Percentiles rank a stretch among this genome's conserved stretches.
These are phyloP conservation scores for Cryptophagus acutangulus DNA, from an alignment of 2,888 invertebrate species.

Conservation along the genomic window DNA sequence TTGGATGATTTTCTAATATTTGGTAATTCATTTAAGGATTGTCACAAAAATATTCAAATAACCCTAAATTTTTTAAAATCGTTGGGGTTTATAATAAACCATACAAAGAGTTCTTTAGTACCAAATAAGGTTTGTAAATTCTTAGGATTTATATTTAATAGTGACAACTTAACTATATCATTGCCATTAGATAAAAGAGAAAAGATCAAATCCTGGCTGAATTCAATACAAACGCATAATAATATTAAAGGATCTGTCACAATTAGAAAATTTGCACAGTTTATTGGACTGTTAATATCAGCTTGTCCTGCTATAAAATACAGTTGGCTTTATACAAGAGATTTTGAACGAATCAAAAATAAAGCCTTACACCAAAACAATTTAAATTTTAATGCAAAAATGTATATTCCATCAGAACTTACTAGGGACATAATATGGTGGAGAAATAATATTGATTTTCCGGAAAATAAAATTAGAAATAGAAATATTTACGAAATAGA, in stretches of 20 bases:
- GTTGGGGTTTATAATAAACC: conserved; percentile 23
- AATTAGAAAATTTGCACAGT: conserved; percentile 9
- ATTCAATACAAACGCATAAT: too few relatives aligned
- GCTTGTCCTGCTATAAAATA: conserved; percentile 33
- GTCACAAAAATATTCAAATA: neutral
- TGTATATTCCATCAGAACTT: conserved; percentile 7
- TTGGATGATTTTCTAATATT: conserved; percentile 14
- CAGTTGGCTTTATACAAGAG: conserved; percentile 33
- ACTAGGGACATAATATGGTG: conserved; percentile 12
- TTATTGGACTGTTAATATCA: conserved; percentile 23
- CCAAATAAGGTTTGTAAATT: conserved; percentile 19
- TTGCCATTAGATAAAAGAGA: conserved; percentile 12
- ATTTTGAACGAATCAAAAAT: conserved; percentile 18
- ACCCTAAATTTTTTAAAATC: conserved; percentile 3
- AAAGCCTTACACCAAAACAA: conserved; percentile 13
- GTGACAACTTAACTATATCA: conserved; percentile 6
- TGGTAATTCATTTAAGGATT: conserved; percentile 9
- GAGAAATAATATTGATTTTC: conserved; percentile 5
- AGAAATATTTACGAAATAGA: conserved; percentile 13
- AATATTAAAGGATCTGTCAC: too few relatives aligned
- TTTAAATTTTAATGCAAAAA: conserved; percentile 6
- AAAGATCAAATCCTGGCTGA: too few relatives aligned
- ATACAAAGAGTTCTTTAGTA: conserved; percentile 19
- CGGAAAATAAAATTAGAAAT: conserved; percentile 6
- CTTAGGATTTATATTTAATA: conserved; percentile 23